A percentile compares a stretch with the other conserved stretches of the same genome.
Evolutionary conservation across 2,113 vertebrate species (phyloP).

Genomic region (Cebidichthys violaceus): DNA sequence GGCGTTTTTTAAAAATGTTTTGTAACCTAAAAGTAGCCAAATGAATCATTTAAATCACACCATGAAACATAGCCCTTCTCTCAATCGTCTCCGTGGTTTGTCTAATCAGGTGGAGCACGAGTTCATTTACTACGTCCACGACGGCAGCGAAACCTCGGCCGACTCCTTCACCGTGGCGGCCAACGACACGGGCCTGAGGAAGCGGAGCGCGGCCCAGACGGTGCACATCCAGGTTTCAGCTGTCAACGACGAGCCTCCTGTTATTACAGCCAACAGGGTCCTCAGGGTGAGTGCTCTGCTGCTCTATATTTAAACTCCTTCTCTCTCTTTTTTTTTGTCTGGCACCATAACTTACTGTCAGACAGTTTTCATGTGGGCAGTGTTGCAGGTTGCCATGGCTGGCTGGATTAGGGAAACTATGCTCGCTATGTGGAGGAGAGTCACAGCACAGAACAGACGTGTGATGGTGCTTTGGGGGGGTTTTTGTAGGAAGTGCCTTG

Average conservation of each 20-base stretch:
- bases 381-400: conserved; percentile 54
- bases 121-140: conserved; percentile 91
- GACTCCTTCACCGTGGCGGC: conserved; percentile 90
- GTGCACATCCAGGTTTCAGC: conserved; percentile 86
- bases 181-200: conserved; percentile 87
- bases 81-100: conserved; percentile 51
- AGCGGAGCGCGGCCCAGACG: conserved; percentile 86
- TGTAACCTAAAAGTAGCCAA: neutral
- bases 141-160: conserved; percentile 85
- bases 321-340: conserved; percentile 60
- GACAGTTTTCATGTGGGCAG: conserved; percentile 56
- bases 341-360: conserved; percentile 58
- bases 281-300: conserved; percentile 86
- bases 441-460: conserved; percentile 37
- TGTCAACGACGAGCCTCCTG: conserved; percentile 90
- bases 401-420: conserved; percentile 56
- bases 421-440: conserved; percentile 70
- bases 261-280: conserved; percentile 88
- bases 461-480: neutral
- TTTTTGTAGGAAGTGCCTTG: conserved; percentile 3
- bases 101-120: conserved; percentile 87
- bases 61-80: neutral
- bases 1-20: too few relatives aligned
- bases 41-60: conserved; percentile 8
- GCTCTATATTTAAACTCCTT: conserved; percentile 75